Evolutionary conservation across 2,113 vertebrate species (phyloP).

Genomic region (Cygnus atratus): DNA sequence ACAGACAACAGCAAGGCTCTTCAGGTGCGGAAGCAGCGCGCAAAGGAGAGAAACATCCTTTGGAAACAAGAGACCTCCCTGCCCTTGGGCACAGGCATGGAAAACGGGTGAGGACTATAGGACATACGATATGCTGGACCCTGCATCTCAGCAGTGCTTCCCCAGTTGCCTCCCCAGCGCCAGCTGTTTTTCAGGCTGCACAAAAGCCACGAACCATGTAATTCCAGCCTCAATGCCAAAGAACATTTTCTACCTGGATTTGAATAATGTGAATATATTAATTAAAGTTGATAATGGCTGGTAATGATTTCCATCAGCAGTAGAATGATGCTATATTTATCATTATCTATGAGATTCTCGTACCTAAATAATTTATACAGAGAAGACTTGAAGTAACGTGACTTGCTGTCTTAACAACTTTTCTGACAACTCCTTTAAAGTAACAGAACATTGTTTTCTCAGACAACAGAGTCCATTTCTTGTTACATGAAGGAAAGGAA

Average conservation of each 20-base stretch:
- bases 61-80: not conserved
- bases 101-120: not conserved
- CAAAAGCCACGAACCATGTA: not conserved
- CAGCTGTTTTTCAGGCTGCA: not conserved
- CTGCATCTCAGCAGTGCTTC: not conserved
- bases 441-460: not conserved
- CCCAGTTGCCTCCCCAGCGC: not conserved
- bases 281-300: conserved; percentile 63
- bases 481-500: not conserved
- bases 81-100: not conserved
- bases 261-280: conserved; percentile 68
- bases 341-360: conserved; percentile 10
- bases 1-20: conserved; percentile 22
- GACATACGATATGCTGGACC: not conserved
- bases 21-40: not conserved
- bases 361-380: conserved; percentile 20
- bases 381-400: conserved; percentile 48
- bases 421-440: not conserved
- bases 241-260: conserved; percentile 66
- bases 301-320: conserved; percentile 57
- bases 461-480: not conserved
- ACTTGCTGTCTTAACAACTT: conserved; percentile 45
- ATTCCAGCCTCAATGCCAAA: conserved; percentile 13
- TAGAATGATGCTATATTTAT: conserved; percentile 49
- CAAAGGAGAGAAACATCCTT: not conserved